Percentiles rank a stretch among this genome's conserved stretches.
Conservation (phyloP, 2,113 vertebrate species). For the Arothron firmamentum region DNA sequence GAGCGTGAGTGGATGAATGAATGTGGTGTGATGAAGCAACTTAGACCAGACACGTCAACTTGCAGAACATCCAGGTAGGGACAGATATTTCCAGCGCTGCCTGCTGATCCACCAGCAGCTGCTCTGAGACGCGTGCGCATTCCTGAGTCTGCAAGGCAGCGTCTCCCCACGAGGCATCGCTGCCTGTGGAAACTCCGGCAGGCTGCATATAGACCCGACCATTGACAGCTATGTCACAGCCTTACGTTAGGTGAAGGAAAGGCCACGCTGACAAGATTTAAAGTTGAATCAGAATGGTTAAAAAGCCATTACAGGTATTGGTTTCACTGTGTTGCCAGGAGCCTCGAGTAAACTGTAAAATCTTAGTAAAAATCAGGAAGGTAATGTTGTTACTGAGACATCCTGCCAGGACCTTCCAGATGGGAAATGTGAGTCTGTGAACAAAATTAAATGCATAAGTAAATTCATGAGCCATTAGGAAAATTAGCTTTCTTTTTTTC, state of each 20-base stretch:
- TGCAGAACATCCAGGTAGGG: conserved; percentile 24
- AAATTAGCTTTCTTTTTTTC: no score
- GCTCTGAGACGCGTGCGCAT: conserved; percentile 60
- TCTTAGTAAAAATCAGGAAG: neutral
- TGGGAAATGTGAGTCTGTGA: no score
- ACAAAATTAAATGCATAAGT: no score
- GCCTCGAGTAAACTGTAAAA: neutral
- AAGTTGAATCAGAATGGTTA: conserved; percentile 22
- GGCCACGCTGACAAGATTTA: conserved; percentile 36
- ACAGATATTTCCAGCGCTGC: neutral
- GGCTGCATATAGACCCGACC: conserved; percentile 19
- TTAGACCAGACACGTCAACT: neutral
- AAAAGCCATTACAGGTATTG: conserved; percentile 15
- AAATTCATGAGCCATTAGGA: no score
- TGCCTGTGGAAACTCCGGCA: conserved; percentile 13
- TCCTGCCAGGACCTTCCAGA: no score
- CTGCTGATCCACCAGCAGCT: conserved; percentile 49
- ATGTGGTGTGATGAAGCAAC: neutral
- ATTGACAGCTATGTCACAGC: conserved; percentile 30
- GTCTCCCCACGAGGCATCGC: conserved; percentile 35
- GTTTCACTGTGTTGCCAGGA: conserved; percentile 12
- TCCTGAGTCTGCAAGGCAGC: conserved; percentile 48
- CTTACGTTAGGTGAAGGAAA: conserved; percentile 45
- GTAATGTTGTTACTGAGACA: no score
- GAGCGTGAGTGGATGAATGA: neutral